A percentile compares a stretch with the other conserved stretches of the same genome.
phyloP scores from a whole-genome alignment of 2,888 invertebrate genomes.

The Netelia inedita region DNA sequence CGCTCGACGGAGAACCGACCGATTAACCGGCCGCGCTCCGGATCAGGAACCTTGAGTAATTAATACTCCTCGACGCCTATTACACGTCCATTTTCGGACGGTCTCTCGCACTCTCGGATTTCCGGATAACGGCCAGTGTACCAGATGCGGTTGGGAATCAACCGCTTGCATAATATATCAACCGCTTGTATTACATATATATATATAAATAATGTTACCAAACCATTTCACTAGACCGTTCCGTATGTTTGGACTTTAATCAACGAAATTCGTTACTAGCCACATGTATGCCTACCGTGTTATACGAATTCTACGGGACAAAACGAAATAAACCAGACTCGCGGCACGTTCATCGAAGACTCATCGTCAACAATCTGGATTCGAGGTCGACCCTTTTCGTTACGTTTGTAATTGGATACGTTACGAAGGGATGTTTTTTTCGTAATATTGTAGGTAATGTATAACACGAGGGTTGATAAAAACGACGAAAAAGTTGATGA shows the following conservation, averaged over 20 bases:
- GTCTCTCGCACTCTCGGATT: constrained; percentile 12
- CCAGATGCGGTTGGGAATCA: constrained; percentile 21
- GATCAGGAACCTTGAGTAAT: constrained; percentile 61
- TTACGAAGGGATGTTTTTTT: too few relatives aligned
- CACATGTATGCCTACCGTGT: neutral
- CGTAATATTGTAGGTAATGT: too few relatives aligned
- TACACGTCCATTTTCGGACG: constrained; percentile 38
- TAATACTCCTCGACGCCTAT: constrained; percentile 53
- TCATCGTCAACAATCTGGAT: neutral
- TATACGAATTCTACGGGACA: neutral
- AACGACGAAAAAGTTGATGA: too few relatives aligned
- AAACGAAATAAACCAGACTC: neutral
- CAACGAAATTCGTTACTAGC: constrained; percentile 17
- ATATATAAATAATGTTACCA: constrained; percentile 19
- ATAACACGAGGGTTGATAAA: too few relatives aligned
- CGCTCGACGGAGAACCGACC: constrained; percentile 21
- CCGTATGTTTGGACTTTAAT: constrained; percentile 6
- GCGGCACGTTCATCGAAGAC: neutral
- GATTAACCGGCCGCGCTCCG: constrained; percentile 34
- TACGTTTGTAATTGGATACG: too few relatives aligned
- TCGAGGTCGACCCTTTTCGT: too few relatives aligned
- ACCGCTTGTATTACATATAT: neutral
- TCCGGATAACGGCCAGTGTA: neutral
- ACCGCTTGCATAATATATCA: neutral
- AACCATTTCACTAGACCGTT: constrained; percentile 3